Conservation (phyloP, 2,113 vertebrate genomes). For the Mirza zaza region DNA sequence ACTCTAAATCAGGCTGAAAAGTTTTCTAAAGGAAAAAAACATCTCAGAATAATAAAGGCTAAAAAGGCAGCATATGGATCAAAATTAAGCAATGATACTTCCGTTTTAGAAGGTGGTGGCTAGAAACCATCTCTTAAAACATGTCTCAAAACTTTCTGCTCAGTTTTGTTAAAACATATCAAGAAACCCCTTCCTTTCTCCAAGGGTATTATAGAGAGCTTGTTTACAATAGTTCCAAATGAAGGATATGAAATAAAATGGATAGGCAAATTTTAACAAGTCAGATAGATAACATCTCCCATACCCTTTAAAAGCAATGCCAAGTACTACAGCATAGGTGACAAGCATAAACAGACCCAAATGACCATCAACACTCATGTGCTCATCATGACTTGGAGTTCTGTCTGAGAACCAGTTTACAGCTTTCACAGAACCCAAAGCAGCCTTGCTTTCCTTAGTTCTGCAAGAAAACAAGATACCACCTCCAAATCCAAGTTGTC, state of each 20-base stretch:
- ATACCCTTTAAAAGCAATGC: constrained; percentile 63
- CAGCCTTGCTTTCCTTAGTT: not conserved
- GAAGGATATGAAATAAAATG: constrained; percentile 74
- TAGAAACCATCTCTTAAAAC: not conserved
- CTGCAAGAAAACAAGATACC: constrained; percentile 71
- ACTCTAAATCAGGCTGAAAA: constrained; percentile 45
- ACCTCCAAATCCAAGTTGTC: constrained; percentile 27
- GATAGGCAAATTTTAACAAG: constrained; percentile 71
- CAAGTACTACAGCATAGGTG: constrained; percentile 31
- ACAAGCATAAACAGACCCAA: constrained; percentile 71
- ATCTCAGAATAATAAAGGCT: constrained; percentile 39
- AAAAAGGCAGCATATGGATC: constrained; percentile 13
- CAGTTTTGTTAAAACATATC: constrained; percentile 13
- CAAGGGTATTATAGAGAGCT: constrained; percentile 43
- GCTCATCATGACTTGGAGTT: constrained; percentile 64
- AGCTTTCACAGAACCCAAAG: constrained; percentile 19
- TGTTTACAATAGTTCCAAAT: constrained; percentile 67
- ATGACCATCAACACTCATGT: constrained; percentile 61
- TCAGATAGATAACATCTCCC: constrained; percentile 75
- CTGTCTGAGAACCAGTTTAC: constrained; percentile 65
- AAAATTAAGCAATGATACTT: constrained; percentile 27
- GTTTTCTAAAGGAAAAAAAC: constrained; percentile 66
- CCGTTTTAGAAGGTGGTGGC: constrained; percentile 53
- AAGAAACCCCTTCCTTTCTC: not conserved
- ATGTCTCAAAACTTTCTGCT: constrained; percentile 51